Evolutionary conservation across 2,888 invertebrate species (phyloP).

Genomic region (Margaritifera margaritifera): DNA sequence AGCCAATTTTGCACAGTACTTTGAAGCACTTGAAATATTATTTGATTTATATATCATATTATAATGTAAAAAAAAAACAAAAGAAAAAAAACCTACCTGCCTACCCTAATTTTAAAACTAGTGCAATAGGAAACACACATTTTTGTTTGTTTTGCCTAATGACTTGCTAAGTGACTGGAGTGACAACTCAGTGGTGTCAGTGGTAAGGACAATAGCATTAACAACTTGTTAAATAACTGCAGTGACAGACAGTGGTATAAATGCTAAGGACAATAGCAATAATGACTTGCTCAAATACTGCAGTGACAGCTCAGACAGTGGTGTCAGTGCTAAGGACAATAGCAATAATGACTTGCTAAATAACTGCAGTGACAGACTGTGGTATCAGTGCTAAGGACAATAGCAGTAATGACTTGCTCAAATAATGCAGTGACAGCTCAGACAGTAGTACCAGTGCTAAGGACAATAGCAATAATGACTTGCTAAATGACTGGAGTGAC

Average conservation of each 20-base stretch:
- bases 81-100: too few relatives aligned
- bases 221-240: slow-evolving; percentile 36
- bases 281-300: slow-evolving; percentile 33
- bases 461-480: too few relatives aligned
- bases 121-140: too few relatives aligned
- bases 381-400: slow-evolving; percentile 50
- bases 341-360: slow-evolving; percentile 13
- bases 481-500: slow-evolving; percentile 52
- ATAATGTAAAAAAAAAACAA: too few relatives aligned
- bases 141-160: too few relatives aligned
- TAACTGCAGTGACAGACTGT: slow-evolving; percentile 58
- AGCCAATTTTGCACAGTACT: too few relatives aligned
- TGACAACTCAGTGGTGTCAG: slow-evolving; percentile 56
- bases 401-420: too few relatives aligned
- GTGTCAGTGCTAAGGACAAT: slow-evolving; percentile 38
- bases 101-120: too few relatives aligned
- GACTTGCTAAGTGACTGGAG: slow-evolving; percentile 50
- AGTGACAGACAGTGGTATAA: slow-evolving; percentile 59
- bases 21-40: too few relatives aligned
- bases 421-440: slow-evolving; percentile 56
- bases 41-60: too few relatives aligned
- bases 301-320: slow-evolving; percentile 60
- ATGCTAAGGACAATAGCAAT: slow-evolving; percentile 21
- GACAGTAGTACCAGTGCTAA: slow-evolving; percentile 53
- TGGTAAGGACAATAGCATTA: slow-evolving; percentile 43